A percentile compares a stretch with the other conserved stretches of the same genome.
Conservation (phyloP, 2,113 vertebrate genomes). For the Hyperoodon ampullatus region DNA sequence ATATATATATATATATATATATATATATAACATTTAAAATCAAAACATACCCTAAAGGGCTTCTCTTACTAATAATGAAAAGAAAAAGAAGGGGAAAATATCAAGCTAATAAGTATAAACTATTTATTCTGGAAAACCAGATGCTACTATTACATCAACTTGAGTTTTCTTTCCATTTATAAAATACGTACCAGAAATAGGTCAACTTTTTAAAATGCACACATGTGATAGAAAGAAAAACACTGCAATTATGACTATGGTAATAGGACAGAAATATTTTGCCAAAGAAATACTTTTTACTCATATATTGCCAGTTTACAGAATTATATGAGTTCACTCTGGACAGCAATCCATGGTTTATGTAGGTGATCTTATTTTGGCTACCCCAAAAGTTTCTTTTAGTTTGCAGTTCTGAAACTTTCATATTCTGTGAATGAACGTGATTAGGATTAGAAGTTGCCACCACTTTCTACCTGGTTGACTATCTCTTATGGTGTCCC, state of each 20-base stretch:
- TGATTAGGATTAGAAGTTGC: not conserved
- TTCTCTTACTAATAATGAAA: constrained; percentile 41
- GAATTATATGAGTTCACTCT: not conserved
- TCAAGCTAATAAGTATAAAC: constrained; percentile 11
- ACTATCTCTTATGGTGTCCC: not conserved
- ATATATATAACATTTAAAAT: not conserved
- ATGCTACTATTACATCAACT: not conserved
- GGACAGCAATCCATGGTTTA: not conserved
- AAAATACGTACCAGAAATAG: constrained; percentile 1
- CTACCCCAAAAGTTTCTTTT: not conserved
- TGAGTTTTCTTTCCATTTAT: constrained; percentile 39
- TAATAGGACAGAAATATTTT: constrained; percentile 45
- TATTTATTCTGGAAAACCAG: constrained; percentile 26
- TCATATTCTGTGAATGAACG: not conserved
- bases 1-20: too few species aligned
- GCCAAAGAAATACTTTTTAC: not conserved
- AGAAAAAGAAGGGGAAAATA: not conserved
- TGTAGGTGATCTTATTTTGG: not conserved
- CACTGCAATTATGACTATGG: constrained; percentile 12
- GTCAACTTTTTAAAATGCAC: not conserved
- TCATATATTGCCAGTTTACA: not conserved
- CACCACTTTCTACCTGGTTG: not conserved
- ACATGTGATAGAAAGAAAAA: not conserved
- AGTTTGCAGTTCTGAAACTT: not conserved
- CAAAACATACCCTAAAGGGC: constrained; percentile 5